These are phyloP conservation scores for Colistium nudipinnis DNA, from an alignment of 2,113 vertebrate species.

Conservation along the genomic window DNA sequence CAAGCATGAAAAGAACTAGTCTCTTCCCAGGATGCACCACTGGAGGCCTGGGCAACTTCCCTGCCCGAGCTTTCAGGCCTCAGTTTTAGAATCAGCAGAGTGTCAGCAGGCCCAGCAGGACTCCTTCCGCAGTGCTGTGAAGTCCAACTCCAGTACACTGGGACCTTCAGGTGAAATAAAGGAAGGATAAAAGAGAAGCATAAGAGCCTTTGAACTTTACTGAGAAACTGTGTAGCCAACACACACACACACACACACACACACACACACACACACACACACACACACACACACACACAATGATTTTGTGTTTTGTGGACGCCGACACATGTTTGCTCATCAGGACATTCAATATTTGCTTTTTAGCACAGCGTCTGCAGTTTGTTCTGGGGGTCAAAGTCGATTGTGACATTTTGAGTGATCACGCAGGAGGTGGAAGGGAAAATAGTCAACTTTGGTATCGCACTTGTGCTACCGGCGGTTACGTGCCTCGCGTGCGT, in stretches of 20 bases:
- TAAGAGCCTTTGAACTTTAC: constrained; percentile 1
- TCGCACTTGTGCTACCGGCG: neutral
- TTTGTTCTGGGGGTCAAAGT: constrained; percentile 51
- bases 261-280: too few relatives aligned
- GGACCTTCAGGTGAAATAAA: constrained; percentile 17
- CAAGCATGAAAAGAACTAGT: constrained; percentile 72
- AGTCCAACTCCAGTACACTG: constrained; percentile 28
- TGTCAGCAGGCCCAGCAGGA: constrained; percentile 61
- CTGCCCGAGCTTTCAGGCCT: constrained; percentile 54
- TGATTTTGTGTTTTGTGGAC: neutral
- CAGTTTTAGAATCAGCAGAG: constrained; percentile 57
- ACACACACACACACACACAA: too few relatives aligned
- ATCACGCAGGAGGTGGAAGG: neutral
- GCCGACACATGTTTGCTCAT: neutral
- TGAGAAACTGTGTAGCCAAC: neutral
- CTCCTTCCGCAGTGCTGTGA: constrained; percentile 65
- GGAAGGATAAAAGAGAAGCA: neutral
- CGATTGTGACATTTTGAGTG: neutral
- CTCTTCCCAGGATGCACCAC: constrained; percentile 70
- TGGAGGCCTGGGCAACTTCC: constrained; percentile 60
- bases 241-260: too few relatives aligned
- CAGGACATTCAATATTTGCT: constrained; percentile 54
- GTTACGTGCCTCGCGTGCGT: constrained; percentile 17
- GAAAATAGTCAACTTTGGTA: constrained; percentile 7
- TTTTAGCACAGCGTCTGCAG: constrained; percentile 11